A percentile compares a stretch with the other conserved stretches of the same genome.
These are phyloP conservation scores for Spizella passerina DNA, from an alignment of 2,797 vertebrate genomes.

Conservation along the genomic window DNA sequence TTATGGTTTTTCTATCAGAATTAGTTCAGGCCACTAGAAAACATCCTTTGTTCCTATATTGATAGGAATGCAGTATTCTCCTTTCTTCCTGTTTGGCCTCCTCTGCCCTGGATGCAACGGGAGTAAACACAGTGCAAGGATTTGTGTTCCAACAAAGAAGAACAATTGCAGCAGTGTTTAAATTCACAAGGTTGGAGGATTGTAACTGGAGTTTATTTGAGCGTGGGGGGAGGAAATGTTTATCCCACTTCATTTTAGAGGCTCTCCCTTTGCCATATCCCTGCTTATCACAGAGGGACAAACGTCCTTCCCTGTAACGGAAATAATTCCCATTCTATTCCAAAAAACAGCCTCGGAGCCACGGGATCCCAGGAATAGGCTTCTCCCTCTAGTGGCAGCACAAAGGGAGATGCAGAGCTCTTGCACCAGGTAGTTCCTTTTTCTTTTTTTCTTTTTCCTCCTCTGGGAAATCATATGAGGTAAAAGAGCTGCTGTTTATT, in stretches of 20 bases:
- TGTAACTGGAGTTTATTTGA: slow-evolving; percentile 3
- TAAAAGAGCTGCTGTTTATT: background rate
- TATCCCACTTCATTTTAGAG: background rate
- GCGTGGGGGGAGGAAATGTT: background rate
- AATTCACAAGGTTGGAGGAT: slow-evolving; percentile 21
- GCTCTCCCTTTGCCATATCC: background rate
- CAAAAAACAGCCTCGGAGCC: background rate
- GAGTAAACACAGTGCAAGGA: slow-evolving; percentile 47
- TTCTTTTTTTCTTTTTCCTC: no score
- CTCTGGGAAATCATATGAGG: background rate
- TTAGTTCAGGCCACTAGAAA: slow-evolving; percentile 20
- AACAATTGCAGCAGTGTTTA: slow-evolving; percentile 56
- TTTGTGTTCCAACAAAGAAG: slow-evolving; percentile 33
- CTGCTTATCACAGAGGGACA: background rate
- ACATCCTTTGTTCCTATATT: background rate
- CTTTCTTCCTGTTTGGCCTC: slow-evolving; percentile 58
- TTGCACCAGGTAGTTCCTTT: background rate
- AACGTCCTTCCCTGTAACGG: background rate
- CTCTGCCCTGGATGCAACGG: slow-evolving; percentile 1
- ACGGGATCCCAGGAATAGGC: background rate
- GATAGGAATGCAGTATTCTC: slow-evolving; percentile 33
- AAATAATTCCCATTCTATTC: background rate
- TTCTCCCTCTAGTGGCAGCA: slow-evolving; percentile 63
- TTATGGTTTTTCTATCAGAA: background rate
- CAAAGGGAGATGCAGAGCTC: background rate